These are phyloP conservation scores for Epizoanthus rinbou DNA, from an alignment of 92 coral and sea anemone species.

Conservation along the genomic window DNA sequence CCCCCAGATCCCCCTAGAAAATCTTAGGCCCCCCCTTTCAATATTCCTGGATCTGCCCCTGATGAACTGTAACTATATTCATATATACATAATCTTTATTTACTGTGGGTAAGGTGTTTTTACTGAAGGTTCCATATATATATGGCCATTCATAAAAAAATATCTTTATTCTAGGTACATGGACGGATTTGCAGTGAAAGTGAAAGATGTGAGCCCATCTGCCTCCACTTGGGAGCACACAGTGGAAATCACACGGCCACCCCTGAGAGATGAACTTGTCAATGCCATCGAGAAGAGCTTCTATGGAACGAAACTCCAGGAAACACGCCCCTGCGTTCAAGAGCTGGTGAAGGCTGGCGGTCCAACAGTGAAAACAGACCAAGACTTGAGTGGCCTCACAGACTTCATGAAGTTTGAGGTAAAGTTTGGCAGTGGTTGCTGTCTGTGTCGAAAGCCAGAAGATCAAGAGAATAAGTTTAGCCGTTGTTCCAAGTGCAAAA, in stretches of 20 bases:
- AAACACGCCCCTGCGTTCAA: constrained; percentile 15
- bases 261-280: constrained; percentile 11
- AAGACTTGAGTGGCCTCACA: not conserved
- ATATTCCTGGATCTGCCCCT: too few species aligned
- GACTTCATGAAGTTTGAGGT: constrained; percentile 36
- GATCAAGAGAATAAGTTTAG: constrained; percentile 20
- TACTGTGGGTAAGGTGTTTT: too few species aligned
- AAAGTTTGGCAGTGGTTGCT: constrained; percentile 16
- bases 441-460: constrained; percentile 37
- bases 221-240: not conserved
- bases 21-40: too few species aligned
- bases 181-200: constrained; percentile 36
- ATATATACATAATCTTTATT: too few species aligned
- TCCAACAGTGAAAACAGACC: not conserved
- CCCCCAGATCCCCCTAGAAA: too few species aligned
- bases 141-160: too few species aligned
- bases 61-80: too few species aligned
- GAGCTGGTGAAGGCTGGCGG: constrained; percentile 3
- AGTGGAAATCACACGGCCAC: constrained; percentile 27
- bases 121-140: too few species aligned
- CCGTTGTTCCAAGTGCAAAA: constrained; percentile 24
- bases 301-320: constrained; percentile 4
- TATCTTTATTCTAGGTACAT: constrained; percentile 6
- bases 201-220: constrained; percentile 11
- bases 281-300: constrained; percentile 27